Conservation (phyloP, 2,113 vertebrate genomes). For the Amphiprion ocellaris region DNA sequence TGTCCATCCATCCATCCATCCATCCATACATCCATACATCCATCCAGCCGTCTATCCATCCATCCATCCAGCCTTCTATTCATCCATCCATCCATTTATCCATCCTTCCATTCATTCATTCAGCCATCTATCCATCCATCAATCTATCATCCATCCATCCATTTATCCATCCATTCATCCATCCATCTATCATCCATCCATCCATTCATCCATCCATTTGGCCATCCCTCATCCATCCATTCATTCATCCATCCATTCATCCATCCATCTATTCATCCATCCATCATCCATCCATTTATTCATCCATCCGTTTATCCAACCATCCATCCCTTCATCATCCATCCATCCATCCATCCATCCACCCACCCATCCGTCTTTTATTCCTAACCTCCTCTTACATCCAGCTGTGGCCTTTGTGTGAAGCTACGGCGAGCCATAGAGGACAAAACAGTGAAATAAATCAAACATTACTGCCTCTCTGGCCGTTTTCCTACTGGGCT, state of each 20-base stretch:
- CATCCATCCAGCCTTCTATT: no score
- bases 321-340: background rate
- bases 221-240: no score
- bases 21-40: background rate
- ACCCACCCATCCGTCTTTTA: slow-evolving; percentile 54
- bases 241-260: no score
- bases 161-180: no score
- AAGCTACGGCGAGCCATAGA: slow-evolving; percentile 58
- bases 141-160: no score
- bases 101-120: no score
- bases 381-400: slow-evolving; percentile 60
- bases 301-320: background rate
- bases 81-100: no score
- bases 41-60: no score
- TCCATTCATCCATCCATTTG: no score
- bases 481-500: slow-evolving; percentile 72
- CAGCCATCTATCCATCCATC: no score
- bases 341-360: slow-evolving; percentile 13
- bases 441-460: slow-evolving; percentile 75
- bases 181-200: no score
- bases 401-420: slow-evolving; percentile 77
- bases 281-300: background rate
- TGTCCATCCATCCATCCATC: background rate
- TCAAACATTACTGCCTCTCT: slow-evolving; percentile 71
- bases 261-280: no score